Conservation (phyloP, 2,888 invertebrate genomes). For the Pedicia rivosa region DNA sequence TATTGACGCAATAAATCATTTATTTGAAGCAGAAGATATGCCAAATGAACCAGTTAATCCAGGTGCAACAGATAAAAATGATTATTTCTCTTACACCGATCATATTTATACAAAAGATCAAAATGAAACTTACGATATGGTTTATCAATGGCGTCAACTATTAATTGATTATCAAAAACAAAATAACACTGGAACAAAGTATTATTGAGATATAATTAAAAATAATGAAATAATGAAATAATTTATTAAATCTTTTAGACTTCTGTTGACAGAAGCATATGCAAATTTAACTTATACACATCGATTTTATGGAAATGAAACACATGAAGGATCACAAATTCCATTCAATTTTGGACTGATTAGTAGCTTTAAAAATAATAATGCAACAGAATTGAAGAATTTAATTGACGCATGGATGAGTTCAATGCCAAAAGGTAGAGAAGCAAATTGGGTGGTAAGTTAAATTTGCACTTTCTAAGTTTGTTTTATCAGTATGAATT, state of each 20-base stretch:
- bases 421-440: conserved; percentile 31
- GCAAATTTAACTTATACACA: conserved; percentile 37
- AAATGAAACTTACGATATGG: conserved; percentile 24
- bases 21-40: conserved; percentile 34
- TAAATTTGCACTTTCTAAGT: too few relatives aligned
- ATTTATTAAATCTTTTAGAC: too few relatives aligned
- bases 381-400: too few relatives aligned
- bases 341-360: conserved; percentile 52
- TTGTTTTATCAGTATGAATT: too few relatives aligned
- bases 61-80: conserved; percentile 26
- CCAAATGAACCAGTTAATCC: conserved; percentile 37
- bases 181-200: conserved; percentile 32
- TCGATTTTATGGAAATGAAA: conserved; percentile 41
- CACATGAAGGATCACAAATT: conserved; percentile 36
- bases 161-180: conserved; percentile 42
- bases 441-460: conserved; percentile 53
- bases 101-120: conserved; percentile 38
- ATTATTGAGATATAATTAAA: too few relatives aligned
- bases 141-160: conserved; percentile 31
- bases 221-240: too few relatives aligned
- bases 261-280: conserved; percentile 45
- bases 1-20: conserved; percentile 32
- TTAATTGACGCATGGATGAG: too few relatives aligned
- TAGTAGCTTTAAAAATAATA: too few relatives aligned
- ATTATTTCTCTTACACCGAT: conserved; percentile 33